Conservation (phyloP, 1,140 invertebrate species). For the Drosophila willistoni region DNA sequence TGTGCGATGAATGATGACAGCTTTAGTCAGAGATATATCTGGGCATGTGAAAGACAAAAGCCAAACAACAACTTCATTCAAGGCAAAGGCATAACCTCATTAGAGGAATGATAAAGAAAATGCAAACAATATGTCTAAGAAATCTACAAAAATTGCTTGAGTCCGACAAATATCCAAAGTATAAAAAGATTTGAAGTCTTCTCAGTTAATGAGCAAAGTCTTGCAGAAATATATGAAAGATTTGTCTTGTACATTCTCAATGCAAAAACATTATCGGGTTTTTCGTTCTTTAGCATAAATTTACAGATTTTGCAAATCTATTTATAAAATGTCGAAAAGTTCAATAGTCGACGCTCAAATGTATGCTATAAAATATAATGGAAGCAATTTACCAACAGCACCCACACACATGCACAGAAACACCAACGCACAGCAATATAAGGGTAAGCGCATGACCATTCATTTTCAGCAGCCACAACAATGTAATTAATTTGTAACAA, state of each 20-base stretch:
- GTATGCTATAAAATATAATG: slow-evolving; percentile 18
- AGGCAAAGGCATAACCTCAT: slow-evolving; percentile 26
- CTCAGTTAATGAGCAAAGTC: no score
- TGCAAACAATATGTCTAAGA: no score
- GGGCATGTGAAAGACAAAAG: slow-evolving; percentile 68
- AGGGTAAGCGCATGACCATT: slow-evolving; percentile 41
- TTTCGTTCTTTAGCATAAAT: no score
- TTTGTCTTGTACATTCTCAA: no score
- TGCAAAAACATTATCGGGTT: no score
- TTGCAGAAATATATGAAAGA: no score
- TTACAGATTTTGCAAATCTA: neutral
- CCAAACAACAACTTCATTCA: slow-evolving; percentile 41
- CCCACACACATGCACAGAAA: neutral
- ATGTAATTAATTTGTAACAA: slow-evolving; percentile 75
- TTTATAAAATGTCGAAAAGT: neutral
- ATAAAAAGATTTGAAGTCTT: no score
- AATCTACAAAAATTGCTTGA: no score
- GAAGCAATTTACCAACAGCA: neutral
- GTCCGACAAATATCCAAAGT: no score
- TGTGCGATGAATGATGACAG: slow-evolving; percentile 64
- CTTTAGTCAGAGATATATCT: slow-evolving; percentile 30
- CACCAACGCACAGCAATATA: neutral
- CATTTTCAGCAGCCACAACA: slow-evolving; percentile 34
- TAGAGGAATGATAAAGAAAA: neutral
- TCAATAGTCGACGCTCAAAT: slow-evolving; percentile 11